Evolutionary conservation across 1,140 invertebrate genomes (phyloP), one percentile per base, ranked within the genome.

Genomic region (Scaptomyza montana): DNA sequence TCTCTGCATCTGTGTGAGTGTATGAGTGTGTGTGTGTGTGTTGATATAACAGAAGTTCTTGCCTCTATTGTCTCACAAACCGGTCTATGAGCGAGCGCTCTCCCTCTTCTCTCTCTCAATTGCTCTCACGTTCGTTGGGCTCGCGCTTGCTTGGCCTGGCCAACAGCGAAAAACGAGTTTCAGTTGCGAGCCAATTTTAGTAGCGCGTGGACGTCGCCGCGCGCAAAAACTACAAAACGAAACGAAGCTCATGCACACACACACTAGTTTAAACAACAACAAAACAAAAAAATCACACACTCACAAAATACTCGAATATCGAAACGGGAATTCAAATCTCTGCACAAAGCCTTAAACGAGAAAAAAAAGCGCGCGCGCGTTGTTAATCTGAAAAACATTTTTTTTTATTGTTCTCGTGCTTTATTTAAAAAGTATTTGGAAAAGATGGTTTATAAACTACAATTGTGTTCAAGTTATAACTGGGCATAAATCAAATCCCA

Each of bases 101-200:
- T 41, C 10, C 5, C 19, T 30, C 45, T 56, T 56, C 43, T 60
- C 46, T 5, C 21, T 25, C 21, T 41, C 53, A 19, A 10, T 56
- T 12, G 25, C 12, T 16, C 28, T 51, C 13, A 16, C 41, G 49
- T 54, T 56, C 25, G 36, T 50, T 30, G 56, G 19, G 33, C 43
- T 30, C 19, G 36, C 41, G 63, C 74, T 68, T 62, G 63, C 74
- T 68, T 62, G 69, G 53, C 59, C 68, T 63, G 75, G 75, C 57
- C 57, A 55, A 74, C n/a, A 69, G 56, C 33, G 7, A 7, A 36
- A 86, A 84, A 90, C 89, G 71, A 89, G 89, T 90, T 90, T 90
- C 77, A 90, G 79, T 89, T 85, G 71, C 84, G 28, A 85, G 63
- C 39, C 77, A 68, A 75, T 73, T 79, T 85, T 74, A 25, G 64